Conservation (phyloP, 2,797 vertebrate genomes). For the Bradypodion pumilum region DNA sequence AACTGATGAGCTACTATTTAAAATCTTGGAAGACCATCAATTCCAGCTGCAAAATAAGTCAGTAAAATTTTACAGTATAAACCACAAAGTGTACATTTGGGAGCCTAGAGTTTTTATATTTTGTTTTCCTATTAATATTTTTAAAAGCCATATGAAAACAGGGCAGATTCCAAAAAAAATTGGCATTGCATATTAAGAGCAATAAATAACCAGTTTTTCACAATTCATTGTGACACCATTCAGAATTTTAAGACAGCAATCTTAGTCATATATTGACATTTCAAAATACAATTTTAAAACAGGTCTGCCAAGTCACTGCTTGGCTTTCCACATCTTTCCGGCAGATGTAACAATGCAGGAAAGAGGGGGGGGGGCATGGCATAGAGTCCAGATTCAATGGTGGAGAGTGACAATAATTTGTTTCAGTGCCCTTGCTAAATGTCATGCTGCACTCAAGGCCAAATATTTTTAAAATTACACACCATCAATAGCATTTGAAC, state of each 20-base stretch:
- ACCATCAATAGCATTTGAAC: not conserved
- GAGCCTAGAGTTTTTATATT: not conserved
- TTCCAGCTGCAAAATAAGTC: slow-evolving; percentile 33
- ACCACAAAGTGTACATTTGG: not conserved
- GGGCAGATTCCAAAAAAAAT: not conserved
- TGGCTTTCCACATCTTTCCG: not conserved
- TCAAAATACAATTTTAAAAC: slow-evolving; percentile 22
- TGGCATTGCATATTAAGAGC: not conserved
- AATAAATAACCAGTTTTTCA: no score
- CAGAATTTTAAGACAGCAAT: not conserved
- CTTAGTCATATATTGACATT: not conserved
- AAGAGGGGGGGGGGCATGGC: not conserved
- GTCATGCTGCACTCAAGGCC: slow-evolving; percentile 1
- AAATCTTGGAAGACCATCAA: slow-evolving; percentile 10
- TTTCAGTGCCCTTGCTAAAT: slow-evolving; percentile 25
- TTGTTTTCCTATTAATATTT: slow-evolving; percentile 12
- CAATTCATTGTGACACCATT: not conserved
- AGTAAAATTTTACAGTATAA: slow-evolving; percentile 42
- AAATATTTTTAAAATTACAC: slow-evolving; percentile 15
- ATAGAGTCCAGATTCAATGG: slow-evolving; percentile 6
- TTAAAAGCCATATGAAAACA: slow-evolving; percentile 8
- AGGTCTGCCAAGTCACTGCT: not conserved
- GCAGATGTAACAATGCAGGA: not conserved
- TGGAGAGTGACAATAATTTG: slow-evolving; percentile 2
- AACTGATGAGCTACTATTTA: slow-evolving; percentile 21